phyloP scores from a whole-genome alignment of 2,888 invertebrate species.

The Noctua comes region DNA sequence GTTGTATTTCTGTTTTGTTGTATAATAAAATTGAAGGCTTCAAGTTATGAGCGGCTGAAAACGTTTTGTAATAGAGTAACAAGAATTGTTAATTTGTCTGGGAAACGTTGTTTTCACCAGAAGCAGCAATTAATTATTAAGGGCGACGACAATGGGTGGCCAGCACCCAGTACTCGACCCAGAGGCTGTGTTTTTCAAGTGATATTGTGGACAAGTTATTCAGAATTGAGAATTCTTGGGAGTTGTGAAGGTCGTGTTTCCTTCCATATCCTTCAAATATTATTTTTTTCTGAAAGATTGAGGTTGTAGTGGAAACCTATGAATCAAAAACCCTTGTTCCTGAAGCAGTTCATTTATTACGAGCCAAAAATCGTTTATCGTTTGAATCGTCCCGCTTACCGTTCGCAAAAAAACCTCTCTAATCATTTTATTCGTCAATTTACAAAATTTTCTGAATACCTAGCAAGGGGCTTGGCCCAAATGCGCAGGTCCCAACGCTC shows the following conservation, averaged over 20 bases:
- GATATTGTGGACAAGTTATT: constrained; percentile 11
- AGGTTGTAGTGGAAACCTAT: background rate
- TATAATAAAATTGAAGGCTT: constrained; percentile 63
- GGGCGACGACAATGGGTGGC: constrained; percentile 40
- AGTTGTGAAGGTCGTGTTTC: constrained; percentile 4
- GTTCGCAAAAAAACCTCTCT: constrained; percentile 36
- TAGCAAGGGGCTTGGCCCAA: constrained; percentile 50
- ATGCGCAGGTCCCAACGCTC: constrained; percentile 64
- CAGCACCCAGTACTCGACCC: constrained; percentile 8
- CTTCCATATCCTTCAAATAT: background rate
- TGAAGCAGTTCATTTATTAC: background rate
- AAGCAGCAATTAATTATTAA: constrained; percentile 50
- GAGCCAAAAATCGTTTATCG: constrained; percentile 19
- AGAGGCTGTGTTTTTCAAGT: constrained; percentile 26
- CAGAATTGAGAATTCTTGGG: background rate
- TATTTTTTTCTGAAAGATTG: constrained; percentile 10
- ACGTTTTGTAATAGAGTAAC: constrained; percentile 33
- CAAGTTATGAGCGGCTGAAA: constrained; percentile 24
- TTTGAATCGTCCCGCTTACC: constrained; percentile 16
- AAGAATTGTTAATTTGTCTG: constrained; percentile 55
- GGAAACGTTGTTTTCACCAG: constrained; percentile 42
- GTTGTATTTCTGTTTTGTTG: constrained; percentile 66
- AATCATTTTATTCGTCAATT: constrained; percentile 54
- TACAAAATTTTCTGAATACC: constrained; percentile 42
- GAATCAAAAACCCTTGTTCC: background rate